Conservation (phyloP, 2,113 vertebrate genomes). For the Phalacrocorax pelagicus region DNA sequence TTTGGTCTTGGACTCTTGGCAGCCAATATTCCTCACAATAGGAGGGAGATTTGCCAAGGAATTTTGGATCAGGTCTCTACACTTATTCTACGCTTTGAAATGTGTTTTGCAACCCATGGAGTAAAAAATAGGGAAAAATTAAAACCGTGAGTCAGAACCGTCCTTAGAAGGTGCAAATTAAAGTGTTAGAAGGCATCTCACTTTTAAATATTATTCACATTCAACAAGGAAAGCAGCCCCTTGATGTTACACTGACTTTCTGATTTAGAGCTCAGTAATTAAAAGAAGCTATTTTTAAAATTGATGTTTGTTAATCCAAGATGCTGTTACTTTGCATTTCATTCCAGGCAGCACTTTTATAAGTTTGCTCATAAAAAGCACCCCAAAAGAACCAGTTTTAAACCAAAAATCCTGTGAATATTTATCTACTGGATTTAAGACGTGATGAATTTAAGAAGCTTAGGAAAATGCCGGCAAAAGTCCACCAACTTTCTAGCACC, state of each 20-base stretch:
- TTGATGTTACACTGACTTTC: constrained; percentile 52
- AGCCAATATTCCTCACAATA: constrained; percentile 18
- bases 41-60: constrained; percentile 6
- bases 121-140: constrained; percentile 21
- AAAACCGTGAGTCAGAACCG: constrained; percentile 19
- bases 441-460: constrained; percentile 63
- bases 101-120: neutral
- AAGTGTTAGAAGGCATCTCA: constrained; percentile 57
- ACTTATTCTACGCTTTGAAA: constrained; percentile 24
- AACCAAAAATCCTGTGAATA: constrained; percentile 64
- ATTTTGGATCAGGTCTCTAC: constrained; percentile 25
- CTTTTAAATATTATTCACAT: constrained; percentile 50
- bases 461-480: constrained; percentile 56
- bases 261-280: constrained; percentile 69
- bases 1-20: neutral
- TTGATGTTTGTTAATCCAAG: constrained; percentile 66
- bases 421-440: constrained; percentile 67
- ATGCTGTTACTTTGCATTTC: constrained; percentile 42
- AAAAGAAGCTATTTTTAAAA: constrained; percentile 72
- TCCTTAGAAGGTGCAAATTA: constrained; percentile 61
- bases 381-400: constrained; percentile 59
- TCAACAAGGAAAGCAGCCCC: constrained; percentile 24
- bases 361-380: constrained; percentile 34
- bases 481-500: constrained; percentile 21
- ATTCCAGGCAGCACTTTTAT: constrained; percentile 35